These are phyloP conservation scores for Ormyrus thymus DNA, from an alignment of 2,888 invertebrate genomes.

Conservation along the genomic window DNA sequence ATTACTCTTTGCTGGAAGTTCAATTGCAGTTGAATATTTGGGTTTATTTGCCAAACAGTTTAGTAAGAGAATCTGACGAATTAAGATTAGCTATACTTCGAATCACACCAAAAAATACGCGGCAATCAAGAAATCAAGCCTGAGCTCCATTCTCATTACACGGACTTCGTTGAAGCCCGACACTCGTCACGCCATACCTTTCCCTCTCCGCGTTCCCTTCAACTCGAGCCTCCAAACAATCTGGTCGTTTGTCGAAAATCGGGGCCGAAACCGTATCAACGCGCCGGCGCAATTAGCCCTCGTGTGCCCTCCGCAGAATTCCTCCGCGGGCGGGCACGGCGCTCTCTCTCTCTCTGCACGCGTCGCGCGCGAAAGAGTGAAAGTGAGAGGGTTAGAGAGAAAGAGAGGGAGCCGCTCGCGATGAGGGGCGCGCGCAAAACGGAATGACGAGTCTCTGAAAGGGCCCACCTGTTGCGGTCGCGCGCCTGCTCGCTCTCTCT, in stretches of 20 bases:
- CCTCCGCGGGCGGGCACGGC: neutral
- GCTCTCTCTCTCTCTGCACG: neutral
- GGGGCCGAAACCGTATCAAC: no score
- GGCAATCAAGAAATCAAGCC: no score
- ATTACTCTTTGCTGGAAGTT: no score
- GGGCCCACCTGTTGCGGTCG: slow-evolving; percentile 70
- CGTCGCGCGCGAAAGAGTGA: slow-evolving; percentile 36
- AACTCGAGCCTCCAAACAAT: neutral
- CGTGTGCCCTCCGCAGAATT: slow-evolving; percentile 9
- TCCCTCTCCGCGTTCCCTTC: no score
- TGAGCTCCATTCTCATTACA: neutral
- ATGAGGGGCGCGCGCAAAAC: slow-evolving; percentile 60
- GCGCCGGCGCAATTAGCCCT: slow-evolving; percentile 27
- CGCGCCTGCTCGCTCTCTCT: neutral
- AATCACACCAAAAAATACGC: no score
- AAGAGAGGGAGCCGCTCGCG: slow-evolving; percentile 17
- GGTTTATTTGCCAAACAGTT: no score
- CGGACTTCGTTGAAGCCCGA: neutral
- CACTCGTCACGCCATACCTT: no score
- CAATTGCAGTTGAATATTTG: no score
- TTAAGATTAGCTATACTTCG: no score
- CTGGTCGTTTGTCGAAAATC: no score
- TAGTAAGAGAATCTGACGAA: no score
- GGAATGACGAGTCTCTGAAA: slow-evolving; percentile 64
- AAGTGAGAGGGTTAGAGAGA: slow-evolving; percentile 24